Evolutionary conservation across 2,797 vertebrate genomes (phyloP), one percentile per base, ranked within the genome.

Genomic region (Rhinatrema bivittatum): DNA sequence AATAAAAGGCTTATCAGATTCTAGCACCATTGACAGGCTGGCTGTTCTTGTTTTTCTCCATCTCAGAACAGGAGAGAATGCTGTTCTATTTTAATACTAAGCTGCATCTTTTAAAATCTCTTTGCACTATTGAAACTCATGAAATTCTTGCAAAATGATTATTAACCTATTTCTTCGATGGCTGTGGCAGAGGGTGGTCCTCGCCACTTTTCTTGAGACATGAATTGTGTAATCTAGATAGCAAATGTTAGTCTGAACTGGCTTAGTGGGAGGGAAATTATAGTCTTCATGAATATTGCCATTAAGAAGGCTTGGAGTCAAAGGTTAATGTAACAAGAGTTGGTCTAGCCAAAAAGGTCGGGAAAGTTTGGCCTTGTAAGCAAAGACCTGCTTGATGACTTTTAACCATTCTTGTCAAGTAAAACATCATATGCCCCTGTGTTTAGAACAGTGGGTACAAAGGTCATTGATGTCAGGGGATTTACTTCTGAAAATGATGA

Each of bases 21-120:
- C 75, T 72, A 69, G 74, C 70, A 65, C 55, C 81, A 84, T 81
- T 84, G 84, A 81, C 45, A 55, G 61, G 76, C 61, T 81, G 76
- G 64, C 68, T 64, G 81, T 81, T 78, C 81, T 81, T 84, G 81
- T 84, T 84, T 81, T 81, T 79, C 79, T 81, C 74, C 59, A 69
- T 61, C 71, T 69, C 46, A 34, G 62, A 72, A 72, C n/a, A n/a
- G n/a, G n/a, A n/a, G n/a, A n/a, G n/a, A n/a, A n/a, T n/a, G n/a
- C n/a, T n/a, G n/a, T n/a, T n/a, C n/a, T n/a, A n/a, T n/a, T n/a
- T n/a, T n/a, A n/a, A n/a, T n/a, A n/a, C n/a, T n/a, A n/a, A n/a
- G n/a, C n/a, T n/a, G n/a, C n/a, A n/a, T n/a, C n/a, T n/a, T n/a
- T n/a, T n/a, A n/a, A n/a, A n/a, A n/a, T n/a, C n/a, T n/a, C n/a